Percentiles rank a stretch among this genome's conserved stretches.
Conservation (phyloP, 53 echinoderm and acorn worm genomes). For the Crossaster papposus region DNA sequence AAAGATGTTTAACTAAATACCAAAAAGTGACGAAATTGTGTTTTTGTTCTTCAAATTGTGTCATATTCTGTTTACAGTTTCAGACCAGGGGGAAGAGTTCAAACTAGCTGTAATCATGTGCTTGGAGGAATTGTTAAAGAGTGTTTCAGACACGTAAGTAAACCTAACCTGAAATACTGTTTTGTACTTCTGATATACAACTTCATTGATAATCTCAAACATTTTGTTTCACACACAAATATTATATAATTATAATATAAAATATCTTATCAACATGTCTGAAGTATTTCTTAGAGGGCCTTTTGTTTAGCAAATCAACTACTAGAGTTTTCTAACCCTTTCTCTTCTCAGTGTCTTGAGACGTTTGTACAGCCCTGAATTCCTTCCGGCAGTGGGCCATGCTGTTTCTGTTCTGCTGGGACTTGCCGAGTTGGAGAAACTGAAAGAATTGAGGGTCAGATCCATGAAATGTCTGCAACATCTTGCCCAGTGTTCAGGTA, state of each 20-base stretch:
- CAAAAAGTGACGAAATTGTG: too few relatives aligned
- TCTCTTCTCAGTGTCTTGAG: conserved; percentile 58
- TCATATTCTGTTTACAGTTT: conserved; percentile 12
- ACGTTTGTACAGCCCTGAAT: conserved; percentile 65
- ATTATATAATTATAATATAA: background rate
- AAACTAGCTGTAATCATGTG: conserved; percentile 77
- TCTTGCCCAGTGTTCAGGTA: conserved; percentile 61
- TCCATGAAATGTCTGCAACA: conserved; percentile 72
- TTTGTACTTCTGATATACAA: background rate
- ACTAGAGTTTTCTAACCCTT: background rate
- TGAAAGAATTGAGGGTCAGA: conserved; percentile 70
- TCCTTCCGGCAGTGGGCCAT: conserved; percentile 82
- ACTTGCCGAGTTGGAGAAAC: conserved; percentile 75
- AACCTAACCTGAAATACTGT: background rate
- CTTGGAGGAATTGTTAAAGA: conserved; percentile 64
- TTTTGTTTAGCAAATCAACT: background rate
- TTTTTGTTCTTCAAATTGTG: background rate
- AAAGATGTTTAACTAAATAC: too few relatives aligned
- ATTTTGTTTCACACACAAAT: background rate
- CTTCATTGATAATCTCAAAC: background rate
- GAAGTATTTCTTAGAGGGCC: too few relatives aligned
- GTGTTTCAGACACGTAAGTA: conserved; percentile 64
- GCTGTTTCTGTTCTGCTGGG: conserved; percentile 82
- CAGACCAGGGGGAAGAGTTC: conserved; percentile 75
- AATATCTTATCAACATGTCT: too few relatives aligned